phyloP scores from a whole-genome alignment of 2,113 vertebrate genomes.

The Tiliqua scincoides region DNA sequence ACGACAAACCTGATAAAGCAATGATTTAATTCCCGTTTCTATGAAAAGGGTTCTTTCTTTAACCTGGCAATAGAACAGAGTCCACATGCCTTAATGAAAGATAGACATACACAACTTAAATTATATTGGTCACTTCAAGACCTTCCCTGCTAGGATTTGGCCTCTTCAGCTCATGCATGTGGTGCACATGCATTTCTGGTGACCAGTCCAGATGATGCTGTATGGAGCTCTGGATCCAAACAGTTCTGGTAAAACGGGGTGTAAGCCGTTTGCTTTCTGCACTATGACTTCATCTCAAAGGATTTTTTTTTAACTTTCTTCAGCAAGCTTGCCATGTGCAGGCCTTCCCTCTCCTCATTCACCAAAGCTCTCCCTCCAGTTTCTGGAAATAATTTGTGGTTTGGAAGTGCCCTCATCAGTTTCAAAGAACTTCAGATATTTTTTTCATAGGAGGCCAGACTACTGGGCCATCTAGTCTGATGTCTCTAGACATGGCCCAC shows the following conservation, averaged over 20 bases:
- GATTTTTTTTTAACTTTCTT: constrained; percentile 61
- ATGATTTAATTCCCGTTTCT: constrained; percentile 73
- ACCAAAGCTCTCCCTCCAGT: constrained; percentile 67
- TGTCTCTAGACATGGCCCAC: constrained; percentile 46
- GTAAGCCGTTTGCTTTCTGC: constrained; percentile 70
- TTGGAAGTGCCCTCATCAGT: constrained; percentile 69
- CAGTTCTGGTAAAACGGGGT: constrained; percentile 71
- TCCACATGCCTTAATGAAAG: not conserved
- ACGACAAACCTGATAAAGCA: constrained; percentile 66
- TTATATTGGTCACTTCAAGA: constrained; percentile 54
- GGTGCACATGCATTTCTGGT: not conserved
- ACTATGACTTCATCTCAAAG: constrained; percentile 73
- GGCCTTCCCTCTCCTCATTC: constrained; percentile 70
- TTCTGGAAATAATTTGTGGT: constrained; percentile 79
- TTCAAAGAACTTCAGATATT: constrained; percentile 69
- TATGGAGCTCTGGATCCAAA: constrained; percentile 54
- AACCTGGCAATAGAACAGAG: constrained; percentile 53
- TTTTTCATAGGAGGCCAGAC: constrained; percentile 65
- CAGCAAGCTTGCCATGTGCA: constrained; percentile 69
- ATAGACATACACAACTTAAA: not conserved
- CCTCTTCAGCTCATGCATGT: constrained; percentile 43
- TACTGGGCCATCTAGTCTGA: constrained; percentile 56
- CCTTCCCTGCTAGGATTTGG: constrained; percentile 25
- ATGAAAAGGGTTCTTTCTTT: constrained; percentile 68
- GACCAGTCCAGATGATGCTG: constrained; percentile 54